These are phyloP conservation scores for Calameuta filiformis DNA, from an alignment of 2,888 invertebrate genomes.

Conservation along the genomic window DNA sequence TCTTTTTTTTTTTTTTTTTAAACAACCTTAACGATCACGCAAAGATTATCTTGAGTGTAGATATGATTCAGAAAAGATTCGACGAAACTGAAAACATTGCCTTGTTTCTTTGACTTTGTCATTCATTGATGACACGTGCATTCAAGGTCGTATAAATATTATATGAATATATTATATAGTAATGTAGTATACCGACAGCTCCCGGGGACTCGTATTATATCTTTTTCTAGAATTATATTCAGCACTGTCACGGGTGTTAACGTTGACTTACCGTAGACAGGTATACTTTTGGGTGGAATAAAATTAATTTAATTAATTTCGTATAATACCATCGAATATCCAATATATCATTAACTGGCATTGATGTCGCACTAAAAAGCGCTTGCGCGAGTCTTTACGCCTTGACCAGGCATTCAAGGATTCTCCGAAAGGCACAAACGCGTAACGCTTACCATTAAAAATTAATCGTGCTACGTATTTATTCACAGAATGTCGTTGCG, in stretches of 20 bases:
- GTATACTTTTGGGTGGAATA: neutral
- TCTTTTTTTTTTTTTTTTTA: neutral
- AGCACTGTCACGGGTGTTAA: neutral
- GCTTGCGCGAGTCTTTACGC: neutral
- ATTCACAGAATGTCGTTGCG: slow-evolving; percentile 72
- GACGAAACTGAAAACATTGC: neutral
- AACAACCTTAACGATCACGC: neutral
- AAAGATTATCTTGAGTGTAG: neutral
- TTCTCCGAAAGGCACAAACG: neutral
- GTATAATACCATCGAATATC: neutral
- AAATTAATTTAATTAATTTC: neutral
- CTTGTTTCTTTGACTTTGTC: neutral
- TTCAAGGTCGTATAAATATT: neutral
- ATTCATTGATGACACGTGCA: neutral
- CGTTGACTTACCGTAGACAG: neutral
- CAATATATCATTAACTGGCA: neutral
- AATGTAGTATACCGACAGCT: neutral
- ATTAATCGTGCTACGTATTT: neutral
- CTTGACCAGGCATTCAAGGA: neutral
- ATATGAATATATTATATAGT: neutral
- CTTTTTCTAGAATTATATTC: neutral
- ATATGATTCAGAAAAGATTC: neutral
- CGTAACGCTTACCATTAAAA: neutral
- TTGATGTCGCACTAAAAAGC: neutral
- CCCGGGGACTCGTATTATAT: neutral